Evolutionary conservation across 92 coral and sea anemone genomes (phyloP).

Genomic region (Heliopora coerulea): DNA sequence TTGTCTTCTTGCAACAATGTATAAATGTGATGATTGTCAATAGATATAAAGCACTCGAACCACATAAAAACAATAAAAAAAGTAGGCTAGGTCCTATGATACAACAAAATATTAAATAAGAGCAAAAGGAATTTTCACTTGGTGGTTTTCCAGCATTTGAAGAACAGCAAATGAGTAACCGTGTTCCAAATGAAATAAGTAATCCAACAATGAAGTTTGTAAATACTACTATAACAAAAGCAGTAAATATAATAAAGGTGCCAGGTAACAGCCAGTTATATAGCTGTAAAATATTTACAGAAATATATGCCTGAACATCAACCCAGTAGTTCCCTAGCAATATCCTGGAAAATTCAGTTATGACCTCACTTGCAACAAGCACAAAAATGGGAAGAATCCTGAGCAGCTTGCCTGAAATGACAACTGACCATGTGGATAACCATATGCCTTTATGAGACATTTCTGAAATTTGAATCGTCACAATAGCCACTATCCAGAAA

Average conservation of each 20-base stretch:
- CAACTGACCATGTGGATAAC: conserved; percentile 59
- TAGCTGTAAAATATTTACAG: not conserved
- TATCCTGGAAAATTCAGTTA: too few species aligned
- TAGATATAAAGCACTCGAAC: conserved; percentile 28
- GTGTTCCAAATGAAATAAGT: not conserved
- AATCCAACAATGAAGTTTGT: not conserved
- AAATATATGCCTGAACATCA: not conserved
- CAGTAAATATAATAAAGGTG: conserved; percentile 17
- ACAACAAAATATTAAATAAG: not conserved
- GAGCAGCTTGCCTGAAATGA: not conserved
- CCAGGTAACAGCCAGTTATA: conserved; percentile 24
- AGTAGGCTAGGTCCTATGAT: not conserved
- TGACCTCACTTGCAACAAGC: not conserved
- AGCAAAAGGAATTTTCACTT: not conserved
- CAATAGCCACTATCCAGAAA: conserved; percentile 66
- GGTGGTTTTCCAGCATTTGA: not conserved
- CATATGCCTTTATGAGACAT: conserved; percentile 55
- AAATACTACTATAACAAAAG: conserved; percentile 17
- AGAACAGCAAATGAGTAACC: not conserved
- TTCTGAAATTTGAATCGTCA: conserved; percentile 82
- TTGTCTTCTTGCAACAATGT: not conserved
- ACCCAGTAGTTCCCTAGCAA: not conserved
- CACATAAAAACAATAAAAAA: not conserved
- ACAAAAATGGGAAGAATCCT: conserved; percentile 1
- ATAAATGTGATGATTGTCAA: conserved; percentile 2